A percentile compares a stretch with the other conserved stretches of the same genome.
These are phyloP conservation scores for Daboia siamensis DNA, from an alignment of 2,113 vertebrate genomes.

Conservation along the genomic window DNA sequence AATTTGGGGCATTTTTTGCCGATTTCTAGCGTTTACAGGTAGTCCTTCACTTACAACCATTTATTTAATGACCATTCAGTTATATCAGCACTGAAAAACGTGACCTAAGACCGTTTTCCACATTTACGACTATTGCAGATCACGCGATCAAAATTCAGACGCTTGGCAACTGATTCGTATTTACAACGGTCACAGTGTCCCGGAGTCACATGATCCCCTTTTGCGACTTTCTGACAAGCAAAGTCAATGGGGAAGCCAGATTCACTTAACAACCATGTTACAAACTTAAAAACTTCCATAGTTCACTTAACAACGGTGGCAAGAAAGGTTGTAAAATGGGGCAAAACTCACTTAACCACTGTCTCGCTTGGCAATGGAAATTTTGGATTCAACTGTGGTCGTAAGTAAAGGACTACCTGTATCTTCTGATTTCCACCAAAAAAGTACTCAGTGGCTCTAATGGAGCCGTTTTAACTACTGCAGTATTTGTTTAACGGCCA, in stretches of 20 bases:
- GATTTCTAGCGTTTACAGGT: not conserved
- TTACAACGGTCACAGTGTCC: not conserved
- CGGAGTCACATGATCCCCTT: not conserved
- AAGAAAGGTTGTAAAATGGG: not conserved
- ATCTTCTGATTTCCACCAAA: not conserved
- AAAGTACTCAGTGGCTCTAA: not conserved
- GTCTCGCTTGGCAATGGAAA: not conserved
- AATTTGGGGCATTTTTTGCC: not conserved
- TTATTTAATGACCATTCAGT: not conserved
- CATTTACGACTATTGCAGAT: not conserved
- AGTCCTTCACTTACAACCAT: not conserved
- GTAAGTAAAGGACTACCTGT: not conserved
- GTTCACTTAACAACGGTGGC: not conserved
- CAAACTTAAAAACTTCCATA: not conserved
- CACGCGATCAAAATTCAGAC: not conserved
- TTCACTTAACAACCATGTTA: not conserved
- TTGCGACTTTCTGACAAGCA: not conserved
- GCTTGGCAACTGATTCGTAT: not conserved
- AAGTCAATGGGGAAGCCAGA: not conserved
- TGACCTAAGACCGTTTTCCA: not conserved
- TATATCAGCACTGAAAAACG: not conserved
- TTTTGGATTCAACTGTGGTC: not conserved
- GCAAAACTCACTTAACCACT: not conserved
- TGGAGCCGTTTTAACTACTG: not conserved
- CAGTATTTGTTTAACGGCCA: not conserved